Conservation (phyloP, 2,797 vertebrate species). For the Eremophila alpestris region DNA sequence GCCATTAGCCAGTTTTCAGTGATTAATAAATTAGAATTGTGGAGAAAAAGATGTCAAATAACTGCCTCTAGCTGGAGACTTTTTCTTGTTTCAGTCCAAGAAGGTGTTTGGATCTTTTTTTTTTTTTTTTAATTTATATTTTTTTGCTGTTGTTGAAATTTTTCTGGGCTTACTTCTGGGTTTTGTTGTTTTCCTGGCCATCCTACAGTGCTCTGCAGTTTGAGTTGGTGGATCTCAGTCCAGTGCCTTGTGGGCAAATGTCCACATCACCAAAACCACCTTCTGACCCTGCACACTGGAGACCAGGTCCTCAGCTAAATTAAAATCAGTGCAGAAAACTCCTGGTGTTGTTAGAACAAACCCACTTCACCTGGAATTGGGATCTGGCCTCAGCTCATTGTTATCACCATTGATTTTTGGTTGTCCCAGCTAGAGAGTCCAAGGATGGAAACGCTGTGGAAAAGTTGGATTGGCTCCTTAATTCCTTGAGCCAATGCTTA, state of each 20-base stretch:
- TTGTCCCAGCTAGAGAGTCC: not conserved
- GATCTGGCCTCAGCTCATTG: not conserved
- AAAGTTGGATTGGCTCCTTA: not conserved
- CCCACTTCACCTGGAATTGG: not conserved
- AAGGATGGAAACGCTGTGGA: not conserved
- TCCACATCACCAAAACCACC: conserved; percentile 30
- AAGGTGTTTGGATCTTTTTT: not conserved
- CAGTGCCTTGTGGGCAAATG: conserved; percentile 31
- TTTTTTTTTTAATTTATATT: not conserved
- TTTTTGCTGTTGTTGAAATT: not conserved
- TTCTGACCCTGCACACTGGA: not conserved
- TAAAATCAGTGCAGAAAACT: not conserved
- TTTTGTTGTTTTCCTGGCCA: not conserved
- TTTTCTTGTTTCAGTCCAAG: not conserved
- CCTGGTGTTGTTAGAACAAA: not conserved
- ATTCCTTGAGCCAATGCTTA: not conserved
- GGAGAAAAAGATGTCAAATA: not conserved
- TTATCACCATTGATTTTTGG: not conserved
- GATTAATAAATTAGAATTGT: not conserved
- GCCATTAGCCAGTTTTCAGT: not conserved
- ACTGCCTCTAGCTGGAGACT: not conserved
- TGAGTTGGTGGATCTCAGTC: conserved; percentile 47
- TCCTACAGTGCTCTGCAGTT: not conserved
- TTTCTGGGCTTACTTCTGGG: not conserved
- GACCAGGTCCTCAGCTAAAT: not conserved